Conservation (phyloP, 37 sponge, comb jelly and placozoan genomes). For the Ephydatia muelleri region DNA sequence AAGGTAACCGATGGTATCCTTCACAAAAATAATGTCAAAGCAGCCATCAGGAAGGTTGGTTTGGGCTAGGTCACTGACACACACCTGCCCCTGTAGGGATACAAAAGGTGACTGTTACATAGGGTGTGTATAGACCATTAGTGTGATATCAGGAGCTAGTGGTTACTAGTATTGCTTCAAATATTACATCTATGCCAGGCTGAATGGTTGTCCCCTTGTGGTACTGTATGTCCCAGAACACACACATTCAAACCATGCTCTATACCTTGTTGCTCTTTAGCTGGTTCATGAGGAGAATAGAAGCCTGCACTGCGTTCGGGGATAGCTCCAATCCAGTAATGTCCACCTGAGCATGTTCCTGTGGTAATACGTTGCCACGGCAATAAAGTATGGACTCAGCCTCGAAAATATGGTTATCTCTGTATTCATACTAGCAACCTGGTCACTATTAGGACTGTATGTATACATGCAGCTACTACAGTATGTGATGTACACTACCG, state of each 20-base stretch:
- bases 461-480: no score
- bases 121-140: no score
- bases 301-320: slow-evolving; percentile 4
- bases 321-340: slow-evolving; percentile 27
- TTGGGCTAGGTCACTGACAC: slow-evolving; percentile 36
- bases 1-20: slow-evolving; percentile 56
- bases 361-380: not conserved
- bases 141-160: no score
- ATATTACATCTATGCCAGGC: no score
- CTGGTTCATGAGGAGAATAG: slow-evolving; percentile 13
- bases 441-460: no score
- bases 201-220: no score
- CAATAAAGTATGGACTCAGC: not conserved
- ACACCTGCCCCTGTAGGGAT: slow-evolving; percentile 40
- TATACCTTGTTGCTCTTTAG: slow-evolving; percentile 12
- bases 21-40: slow-evolving; percentile 55
- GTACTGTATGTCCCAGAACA: not conserved
- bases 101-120: not conserved
- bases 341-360: slow-evolving; percentile 26
- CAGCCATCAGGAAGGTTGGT: slow-evolving; percentile 20
- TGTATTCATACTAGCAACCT: no score
- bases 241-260: not conserved
- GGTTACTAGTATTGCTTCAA: no score
- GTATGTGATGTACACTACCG: no score
- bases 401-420: no score